phyloP scores from a whole-genome alignment of 2,113 vertebrate genomes.

The Panthera uncia region DNA sequence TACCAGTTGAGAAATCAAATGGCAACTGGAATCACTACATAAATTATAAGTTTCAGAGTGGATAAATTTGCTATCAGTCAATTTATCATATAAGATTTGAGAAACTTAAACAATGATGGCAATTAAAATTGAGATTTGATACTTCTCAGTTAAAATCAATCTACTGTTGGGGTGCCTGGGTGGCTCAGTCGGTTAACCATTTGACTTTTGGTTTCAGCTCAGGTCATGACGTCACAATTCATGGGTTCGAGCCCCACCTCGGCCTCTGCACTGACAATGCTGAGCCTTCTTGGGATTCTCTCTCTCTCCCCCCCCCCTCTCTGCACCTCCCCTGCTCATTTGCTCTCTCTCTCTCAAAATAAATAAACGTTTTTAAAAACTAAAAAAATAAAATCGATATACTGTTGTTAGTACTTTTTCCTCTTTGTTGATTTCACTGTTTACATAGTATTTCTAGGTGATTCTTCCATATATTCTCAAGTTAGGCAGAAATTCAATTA shows the following conservation, averaged over 20 bases:
- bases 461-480: conserved; percentile 13
- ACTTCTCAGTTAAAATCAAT: conserved; percentile 42
- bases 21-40: background rate
- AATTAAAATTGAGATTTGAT: conserved; percentile 57
- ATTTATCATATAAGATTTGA: conserved; percentile 43
- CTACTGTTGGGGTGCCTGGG: background rate
- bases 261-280: too few relatives aligned
- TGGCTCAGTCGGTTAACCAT: too few relatives aligned
- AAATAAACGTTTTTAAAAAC: too few relatives aligned
- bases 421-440: background rate
- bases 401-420: background rate
- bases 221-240: too few relatives aligned
- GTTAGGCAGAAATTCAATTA: background rate
- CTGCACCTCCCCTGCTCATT: too few relatives aligned
- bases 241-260: too few relatives aligned
- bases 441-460: conserved; percentile 13
- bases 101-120: conserved; percentile 13
- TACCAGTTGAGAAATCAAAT: background rate
- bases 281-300: too few relatives aligned
- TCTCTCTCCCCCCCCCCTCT: too few relatives aligned
- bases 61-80: conserved; percentile 41
- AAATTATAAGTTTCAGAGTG: background rate
- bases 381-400: conserved; percentile 16
- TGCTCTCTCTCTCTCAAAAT: too few relatives aligned
- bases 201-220: too few relatives aligned